A percentile compares a stretch with the other conserved stretches of the same genome.
These are phyloP conservation scores for Stictonetta naevosa DNA, from an alignment of 2,113 vertebrate species.

Conservation along the genomic window DNA sequence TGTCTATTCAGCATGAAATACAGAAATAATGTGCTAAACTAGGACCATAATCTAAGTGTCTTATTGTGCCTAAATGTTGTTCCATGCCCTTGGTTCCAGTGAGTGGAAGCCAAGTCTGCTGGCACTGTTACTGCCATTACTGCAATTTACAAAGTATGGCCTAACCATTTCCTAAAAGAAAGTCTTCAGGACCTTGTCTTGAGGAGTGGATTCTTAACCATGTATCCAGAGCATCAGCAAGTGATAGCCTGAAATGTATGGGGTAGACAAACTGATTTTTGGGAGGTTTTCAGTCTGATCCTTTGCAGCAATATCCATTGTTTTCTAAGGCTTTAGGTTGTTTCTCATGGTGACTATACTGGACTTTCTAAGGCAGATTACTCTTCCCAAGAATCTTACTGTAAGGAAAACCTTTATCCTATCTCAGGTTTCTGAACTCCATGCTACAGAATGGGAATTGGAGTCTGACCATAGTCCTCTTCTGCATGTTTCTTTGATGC, in stretches of 20 bases:
- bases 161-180: not conserved
- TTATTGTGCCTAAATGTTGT: not conserved
- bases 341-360: not conserved
- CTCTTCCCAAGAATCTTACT: not conserved
- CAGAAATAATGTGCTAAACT: not conserved
- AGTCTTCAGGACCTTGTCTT: not conserved
- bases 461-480: not conserved
- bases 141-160: not conserved
- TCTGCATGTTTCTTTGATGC: not conserved
- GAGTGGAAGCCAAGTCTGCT: not conserved
- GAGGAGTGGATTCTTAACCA: not conserved
- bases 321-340: not conserved
- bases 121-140: rapidly evolving
- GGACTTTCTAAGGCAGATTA: not conserved
- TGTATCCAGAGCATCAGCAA: not conserved
- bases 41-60: not conserved
- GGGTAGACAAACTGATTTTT: not conserved
- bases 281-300: not conserved
- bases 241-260: not conserved
- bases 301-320: not conserved
- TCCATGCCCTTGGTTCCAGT: not conserved
- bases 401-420: not conserved
- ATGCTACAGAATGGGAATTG: not conserved
- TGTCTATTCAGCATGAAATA: not conserved
- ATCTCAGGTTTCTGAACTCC: not conserved